Evolutionary conservation across 2,888 invertebrate genomes (phyloP), one percentile per base, ranked within the genome.

Genomic region (Heliconius cydno): DNA sequence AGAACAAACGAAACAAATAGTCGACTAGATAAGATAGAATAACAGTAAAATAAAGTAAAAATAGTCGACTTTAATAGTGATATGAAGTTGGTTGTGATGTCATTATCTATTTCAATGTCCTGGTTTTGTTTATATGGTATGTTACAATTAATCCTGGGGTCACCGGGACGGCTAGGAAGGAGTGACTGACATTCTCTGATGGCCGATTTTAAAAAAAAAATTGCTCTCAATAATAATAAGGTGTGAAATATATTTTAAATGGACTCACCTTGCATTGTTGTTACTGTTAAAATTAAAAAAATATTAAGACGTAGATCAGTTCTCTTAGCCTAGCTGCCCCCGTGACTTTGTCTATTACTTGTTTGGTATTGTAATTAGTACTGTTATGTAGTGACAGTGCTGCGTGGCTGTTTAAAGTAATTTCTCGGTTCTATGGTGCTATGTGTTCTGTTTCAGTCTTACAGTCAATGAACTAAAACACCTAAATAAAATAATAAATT

Each of bases 371-470:
- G 68, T 57, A 78, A 77, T 81, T 72, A 57, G 60, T 73, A 73
- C 73, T 73, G 57, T 73, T 80, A 81, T 78, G 82, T 83, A 80
- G 87, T 89, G 85, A 85, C 87, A 85, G 92, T 92, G 92, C 90
- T 92, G 93, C 92, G 89, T 90, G 83, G 80, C 85, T 84, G 78
- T 79, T 78, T 82, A 82, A 81, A 79, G 78, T 82, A 79, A 79
- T 72, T 81, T 83, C 74, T 81, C 74, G 82, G 80, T 80, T 86
- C 88, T 92, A 90, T 91, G 94, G 94, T 94, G 94, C 94, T 93
- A 86, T 82, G 82, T 85, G 88, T 90, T 85, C 86, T 87, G 88
- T 89, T 88, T 94, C 94, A 95, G 94, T 94, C 95, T 94, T 94
- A 90, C 87, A 88, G 84, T 88, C 86, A 91, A 91, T 83, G 85